Conservation (phyloP, 2,797 vertebrate species). For the Poecilia wingei region DNA sequence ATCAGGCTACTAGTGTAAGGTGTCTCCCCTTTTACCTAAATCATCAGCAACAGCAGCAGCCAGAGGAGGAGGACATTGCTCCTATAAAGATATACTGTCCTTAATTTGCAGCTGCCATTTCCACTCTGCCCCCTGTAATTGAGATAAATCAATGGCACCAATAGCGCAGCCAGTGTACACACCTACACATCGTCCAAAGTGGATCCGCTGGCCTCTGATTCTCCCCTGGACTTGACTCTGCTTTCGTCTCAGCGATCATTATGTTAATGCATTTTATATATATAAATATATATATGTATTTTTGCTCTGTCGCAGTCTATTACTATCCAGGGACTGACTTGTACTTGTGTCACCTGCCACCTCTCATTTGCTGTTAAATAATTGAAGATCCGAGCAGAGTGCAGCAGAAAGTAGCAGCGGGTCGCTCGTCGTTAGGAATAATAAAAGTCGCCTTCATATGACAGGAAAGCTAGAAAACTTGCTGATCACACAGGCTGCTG, state of each 20-base stretch:
- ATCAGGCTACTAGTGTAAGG: slow-evolving; percentile 38
- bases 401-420: slow-evolving; percentile 42
- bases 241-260: slow-evolving; percentile 31
- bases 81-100: slow-evolving; percentile 47
- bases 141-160: slow-evolving; percentile 65
- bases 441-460: slow-evolving; percentile 19
- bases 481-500: slow-evolving; percentile 28
- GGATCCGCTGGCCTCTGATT: slow-evolving; percentile 9
- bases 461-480: slow-evolving; percentile 32
- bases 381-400: slow-evolving; percentile 63
- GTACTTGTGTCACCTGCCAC: slow-evolving; percentile 70
- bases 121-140: slow-evolving; percentile 63
- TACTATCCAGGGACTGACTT: slow-evolving; percentile 53
- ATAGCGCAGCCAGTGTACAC: slow-evolving; percentile 52
- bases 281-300: neutral
- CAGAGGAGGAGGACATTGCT: slow-evolving; percentile 14
- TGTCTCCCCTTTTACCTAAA: slow-evolving; percentile 26
- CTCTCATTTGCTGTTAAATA: slow-evolving; percentile 72
- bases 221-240: slow-evolving; percentile 19
- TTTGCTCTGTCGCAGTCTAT: slow-evolving; percentile 59
- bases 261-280: slow-evolving; percentile 35
- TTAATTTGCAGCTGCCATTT: slow-evolving; percentile 66
- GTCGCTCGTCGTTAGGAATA: slow-evolving; percentile 20
- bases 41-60: slow-evolving; percentile 27
- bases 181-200: slow-evolving; percentile 39